These are phyloP conservation scores for Osedax fenrisi DNA, from an alignment of 2,888 invertebrate species.

Conservation along the genomic window DNA sequence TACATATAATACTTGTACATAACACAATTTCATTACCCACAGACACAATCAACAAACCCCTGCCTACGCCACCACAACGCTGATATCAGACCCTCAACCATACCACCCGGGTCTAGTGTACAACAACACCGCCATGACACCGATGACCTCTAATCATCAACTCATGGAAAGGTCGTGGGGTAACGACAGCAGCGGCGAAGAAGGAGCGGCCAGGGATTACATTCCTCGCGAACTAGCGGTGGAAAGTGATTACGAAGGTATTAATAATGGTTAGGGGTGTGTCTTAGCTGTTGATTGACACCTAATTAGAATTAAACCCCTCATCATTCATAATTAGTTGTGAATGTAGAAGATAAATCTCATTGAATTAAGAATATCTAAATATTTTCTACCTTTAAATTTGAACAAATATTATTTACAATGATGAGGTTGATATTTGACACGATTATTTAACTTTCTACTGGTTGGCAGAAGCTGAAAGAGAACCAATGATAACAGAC, in stretches of 20 bases:
- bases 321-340: too few species aligned
- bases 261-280: too few species aligned
- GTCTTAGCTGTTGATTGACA: too few species aligned
- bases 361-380: too few species aligned
- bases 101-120: neutral
- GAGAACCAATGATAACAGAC: neutral
- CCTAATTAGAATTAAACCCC: too few species aligned
- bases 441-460: too few species aligned
- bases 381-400: too few species aligned
- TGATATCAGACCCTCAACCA: neutral
- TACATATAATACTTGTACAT: too few species aligned
- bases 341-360: too few species aligned
- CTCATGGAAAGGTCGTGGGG: neutral
- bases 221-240: neutral
- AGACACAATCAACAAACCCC: neutral
- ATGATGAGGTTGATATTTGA: too few species aligned
- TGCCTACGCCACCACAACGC: neutral
- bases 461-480: neutral
- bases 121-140: neutral
- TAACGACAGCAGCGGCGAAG: neutral
- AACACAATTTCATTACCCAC: neutral
- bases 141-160: neutral
- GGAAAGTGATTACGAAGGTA: neutral
- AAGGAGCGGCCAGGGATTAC: neutral
- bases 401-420: too few species aligned